Evolutionary conservation across 2,888 invertebrate genomes (phyloP), one percentile per base, ranked within the genome.

Genomic region (Orthosia incerta): DNA sequence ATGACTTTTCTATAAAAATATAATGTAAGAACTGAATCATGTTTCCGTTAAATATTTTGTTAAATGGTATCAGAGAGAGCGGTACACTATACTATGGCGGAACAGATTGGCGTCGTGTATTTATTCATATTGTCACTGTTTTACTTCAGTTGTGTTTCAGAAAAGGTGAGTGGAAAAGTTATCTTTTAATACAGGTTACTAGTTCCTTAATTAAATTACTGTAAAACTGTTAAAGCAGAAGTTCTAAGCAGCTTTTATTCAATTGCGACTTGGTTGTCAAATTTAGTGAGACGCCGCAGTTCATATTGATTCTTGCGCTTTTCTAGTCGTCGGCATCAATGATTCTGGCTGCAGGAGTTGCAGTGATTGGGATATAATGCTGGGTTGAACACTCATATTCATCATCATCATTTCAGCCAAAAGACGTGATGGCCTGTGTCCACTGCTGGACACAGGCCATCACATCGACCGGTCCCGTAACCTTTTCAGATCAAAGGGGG

Each of bases 151-250:
- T 73, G 76, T 55, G 48, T 65, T 45, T 66, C 76, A 4, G 82
- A 84, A 55, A 82, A 84, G 84, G 82, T 84, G 18, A 70, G 82
- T 75, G 26, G 31, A 18, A 31, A 46, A 9, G n/a, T 48, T 60
- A 16, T 73, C 51, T n/a, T 45, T 11, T n/a, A 31, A 48, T 23
- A 20, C 4, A 51, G 50, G 18, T 50, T 31, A 31, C 16, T 18
- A 16, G 31, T 20, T 51, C 46, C 4, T 50, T 66, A 1, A 12
- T 45, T 59, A 12, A 1, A 12, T 45, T 59, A 12, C 3, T 13
- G 39, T 39, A 59, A 39, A 18, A 15, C 23, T 39, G 9, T 45
- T 51, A 15, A 1, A 4, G 7, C 16, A 11, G 20, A 16, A 64
- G 11, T 56, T 61, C 15, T 15, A 16, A n/a, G 13, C 39, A n/a